Conservation (phyloP, 2,113 vertebrate species). For the Malurus alboscapulatus region DNA sequence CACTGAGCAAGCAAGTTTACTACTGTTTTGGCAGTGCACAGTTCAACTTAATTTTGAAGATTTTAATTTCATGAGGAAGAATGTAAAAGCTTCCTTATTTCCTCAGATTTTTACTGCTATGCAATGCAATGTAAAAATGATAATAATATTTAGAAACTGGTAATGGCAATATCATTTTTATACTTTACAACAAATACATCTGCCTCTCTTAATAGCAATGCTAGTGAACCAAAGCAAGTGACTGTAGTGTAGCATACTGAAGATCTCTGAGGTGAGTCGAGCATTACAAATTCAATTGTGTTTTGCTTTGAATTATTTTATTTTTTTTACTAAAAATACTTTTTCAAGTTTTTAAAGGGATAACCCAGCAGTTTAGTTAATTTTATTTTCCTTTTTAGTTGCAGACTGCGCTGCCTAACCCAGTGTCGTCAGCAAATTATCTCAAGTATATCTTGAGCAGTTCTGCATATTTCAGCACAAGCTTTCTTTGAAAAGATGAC, state of each 20-base stretch:
- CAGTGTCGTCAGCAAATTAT: background rate
- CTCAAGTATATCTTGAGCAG: background rate
- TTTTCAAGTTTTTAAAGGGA: background rate
- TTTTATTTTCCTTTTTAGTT: background rate
- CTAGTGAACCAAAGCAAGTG: background rate
- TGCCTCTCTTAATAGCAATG: background rate
- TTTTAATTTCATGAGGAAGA: background rate
- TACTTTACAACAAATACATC: background rate
- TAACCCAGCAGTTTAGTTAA: background rate
- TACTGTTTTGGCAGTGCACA: background rate
- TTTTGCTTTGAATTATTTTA: background rate
- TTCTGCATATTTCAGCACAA: constrained; percentile 1
- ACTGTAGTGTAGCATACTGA: background rate
- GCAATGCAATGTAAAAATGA: background rate
- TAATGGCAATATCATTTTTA: background rate
- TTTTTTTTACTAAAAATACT: background rate
- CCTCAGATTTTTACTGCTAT: background rate
- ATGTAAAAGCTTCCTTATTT: background rate
- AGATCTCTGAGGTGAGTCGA: background rate
- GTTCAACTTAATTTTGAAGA: background rate
- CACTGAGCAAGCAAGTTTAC: background rate
- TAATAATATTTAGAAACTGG: background rate
- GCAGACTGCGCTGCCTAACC: background rate
- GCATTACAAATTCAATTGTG: background rate
- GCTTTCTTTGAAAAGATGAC: constrained; percentile 1